phyloP scores from a whole-genome alignment of 2,888 invertebrate species.

The Leptopterna dolabrata region DNA sequence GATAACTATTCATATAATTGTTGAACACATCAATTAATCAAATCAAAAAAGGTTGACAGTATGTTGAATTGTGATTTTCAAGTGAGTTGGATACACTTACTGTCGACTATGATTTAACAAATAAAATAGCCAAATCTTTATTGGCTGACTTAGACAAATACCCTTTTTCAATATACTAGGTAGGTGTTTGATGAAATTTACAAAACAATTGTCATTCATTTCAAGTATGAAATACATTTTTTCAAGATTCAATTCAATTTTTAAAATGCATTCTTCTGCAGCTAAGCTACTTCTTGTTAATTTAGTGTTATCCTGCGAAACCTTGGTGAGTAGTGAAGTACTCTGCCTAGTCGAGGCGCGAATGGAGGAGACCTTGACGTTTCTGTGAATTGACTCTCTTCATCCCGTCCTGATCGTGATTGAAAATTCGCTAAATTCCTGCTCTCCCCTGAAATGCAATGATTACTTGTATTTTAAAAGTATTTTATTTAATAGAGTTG shows the following conservation, averaged over 20 bases:
- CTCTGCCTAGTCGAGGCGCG: conserved; percentile 66
- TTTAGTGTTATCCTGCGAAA: conserved; percentile 58
- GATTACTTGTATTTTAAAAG: neutral
- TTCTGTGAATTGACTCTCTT: conserved; percentile 61
- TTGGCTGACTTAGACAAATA: too few species aligned
- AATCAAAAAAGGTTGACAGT: too few species aligned
- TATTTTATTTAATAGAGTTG: too few species aligned
- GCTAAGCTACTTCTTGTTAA: neutral
- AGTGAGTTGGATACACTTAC: too few species aligned
- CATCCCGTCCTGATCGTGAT: conserved; percentile 55
- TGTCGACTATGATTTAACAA: too few species aligned
- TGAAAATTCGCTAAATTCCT: conserved; percentile 26
- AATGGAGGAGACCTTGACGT: conserved; percentile 65
- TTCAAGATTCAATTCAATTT: too few species aligned
- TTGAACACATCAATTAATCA: too few species aligned
- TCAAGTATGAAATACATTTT: too few species aligned
- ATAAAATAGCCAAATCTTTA: too few species aligned
- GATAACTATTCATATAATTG: too few species aligned
- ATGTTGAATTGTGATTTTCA: too few species aligned
- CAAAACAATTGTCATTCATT: neutral
- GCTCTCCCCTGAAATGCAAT: conserved; percentile 21
- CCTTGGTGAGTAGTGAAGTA: conserved; percentile 64
- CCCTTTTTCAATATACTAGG: neutral
- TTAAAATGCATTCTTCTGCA: neutral
- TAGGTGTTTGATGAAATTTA: neutral